These are phyloP conservation scores for Alcedo atthis DNA, from an alignment of 2,797 vertebrate species.

Conservation along the genomic window DNA sequence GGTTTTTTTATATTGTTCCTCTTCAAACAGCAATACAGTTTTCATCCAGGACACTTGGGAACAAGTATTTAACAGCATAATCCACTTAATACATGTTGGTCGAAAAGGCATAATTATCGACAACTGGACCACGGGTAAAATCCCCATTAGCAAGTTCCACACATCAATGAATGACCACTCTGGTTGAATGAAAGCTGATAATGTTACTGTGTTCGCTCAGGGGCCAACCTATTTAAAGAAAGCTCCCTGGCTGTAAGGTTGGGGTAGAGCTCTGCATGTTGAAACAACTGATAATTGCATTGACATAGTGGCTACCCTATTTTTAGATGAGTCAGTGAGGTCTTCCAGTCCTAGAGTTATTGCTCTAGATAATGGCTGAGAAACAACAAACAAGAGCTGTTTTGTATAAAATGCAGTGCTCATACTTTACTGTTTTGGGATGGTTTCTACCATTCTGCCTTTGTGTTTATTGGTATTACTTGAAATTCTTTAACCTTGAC, in stretches of 20 bases:
- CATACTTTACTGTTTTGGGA: rapidly evolving
- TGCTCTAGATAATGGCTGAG: background rate
- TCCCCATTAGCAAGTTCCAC: slow-evolving; percentile 65
- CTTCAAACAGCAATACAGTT: background rate
- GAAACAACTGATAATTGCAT: slow-evolving; percentile 31
- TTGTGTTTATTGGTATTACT: background rate
- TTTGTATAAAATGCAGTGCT: background rate
- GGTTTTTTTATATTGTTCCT: background rate
- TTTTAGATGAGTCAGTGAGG: slow-evolving; percentile 46
- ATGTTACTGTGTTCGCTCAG: background rate
- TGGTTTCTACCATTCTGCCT: background rate
- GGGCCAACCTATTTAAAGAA: background rate
- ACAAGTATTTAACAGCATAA: background rate
- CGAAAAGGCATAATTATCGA: background rate
- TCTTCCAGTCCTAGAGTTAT: slow-evolving; percentile 14
- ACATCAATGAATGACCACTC: slow-evolving; percentile 31
- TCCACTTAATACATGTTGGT: background rate
- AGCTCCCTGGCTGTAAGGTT: background rate
- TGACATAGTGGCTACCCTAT: slow-evolving; percentile 11
- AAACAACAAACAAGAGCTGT: background rate
- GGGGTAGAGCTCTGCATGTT: background rate
- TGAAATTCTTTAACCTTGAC: background rate
- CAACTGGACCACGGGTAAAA: background rate
- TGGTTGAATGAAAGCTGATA: slow-evolving; percentile 4
- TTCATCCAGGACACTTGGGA: background rate